Percentiles rank a stretch among this genome's conserved stretches.
Conservation (phyloP, 2,888 invertebrate species). For the Stegophylla sp. region DNA sequence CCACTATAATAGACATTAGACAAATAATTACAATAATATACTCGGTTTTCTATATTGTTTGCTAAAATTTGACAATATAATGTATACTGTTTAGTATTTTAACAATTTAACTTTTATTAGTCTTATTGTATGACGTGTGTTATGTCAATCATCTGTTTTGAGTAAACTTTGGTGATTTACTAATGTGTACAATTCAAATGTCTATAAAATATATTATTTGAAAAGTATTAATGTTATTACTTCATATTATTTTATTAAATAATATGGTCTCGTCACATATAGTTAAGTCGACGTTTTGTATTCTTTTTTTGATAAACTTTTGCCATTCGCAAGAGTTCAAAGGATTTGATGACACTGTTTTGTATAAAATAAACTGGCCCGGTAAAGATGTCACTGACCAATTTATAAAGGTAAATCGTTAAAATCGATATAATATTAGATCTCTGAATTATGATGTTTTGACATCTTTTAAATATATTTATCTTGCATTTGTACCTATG, state of each 20-base stretch:
- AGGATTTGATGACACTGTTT: constrained; percentile 82
- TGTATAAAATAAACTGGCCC: constrained; percentile 82
- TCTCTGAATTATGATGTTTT: not conserved
- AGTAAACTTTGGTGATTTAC: not conserved
- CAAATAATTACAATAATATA: no score
- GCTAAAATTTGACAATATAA: not conserved
- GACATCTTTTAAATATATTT: not conserved
- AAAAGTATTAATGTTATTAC: not conserved
- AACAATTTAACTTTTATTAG: not conserved
- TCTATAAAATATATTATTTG: not conserved
- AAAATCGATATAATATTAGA: not conserved
- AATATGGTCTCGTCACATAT: constrained; percentile 23
- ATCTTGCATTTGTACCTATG: no score
- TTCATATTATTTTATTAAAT: not conserved
- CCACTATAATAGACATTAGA: no score
- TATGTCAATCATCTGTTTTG: not conserved
- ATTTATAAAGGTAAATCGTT: constrained; percentile 53
- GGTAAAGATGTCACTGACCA: constrained; percentile 65
- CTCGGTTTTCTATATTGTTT: not conserved
- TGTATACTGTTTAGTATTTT: not conserved
- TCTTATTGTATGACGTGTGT: no score
- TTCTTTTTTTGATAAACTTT: not conserved
- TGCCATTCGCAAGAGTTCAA: constrained; percentile 68
- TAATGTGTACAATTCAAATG: not conserved
- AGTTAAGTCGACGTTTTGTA: not conserved